Percentiles rank a stretch among this genome's conserved stretches.
phyloP scores from a whole-genome alignment of 1,140 invertebrate species.

The Bombus vancouverensis region DNA sequence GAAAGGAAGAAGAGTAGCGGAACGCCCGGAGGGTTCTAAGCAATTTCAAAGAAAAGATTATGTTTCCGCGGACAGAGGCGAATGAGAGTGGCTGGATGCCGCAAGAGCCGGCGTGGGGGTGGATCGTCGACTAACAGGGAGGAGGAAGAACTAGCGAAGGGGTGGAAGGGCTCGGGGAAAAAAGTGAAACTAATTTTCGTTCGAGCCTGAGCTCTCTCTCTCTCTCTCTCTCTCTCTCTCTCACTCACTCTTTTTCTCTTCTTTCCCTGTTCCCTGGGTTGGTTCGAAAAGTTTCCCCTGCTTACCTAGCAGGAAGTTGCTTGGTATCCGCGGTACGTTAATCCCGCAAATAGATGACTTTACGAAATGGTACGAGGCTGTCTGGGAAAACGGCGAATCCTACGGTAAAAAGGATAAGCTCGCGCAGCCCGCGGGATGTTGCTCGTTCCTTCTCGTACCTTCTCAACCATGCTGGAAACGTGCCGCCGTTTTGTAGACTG shows the following conservation, averaged over 20 bases:
- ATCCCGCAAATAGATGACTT: constrained; percentile 71
- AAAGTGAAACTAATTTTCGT: constrained; percentile 72
- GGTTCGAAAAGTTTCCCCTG: constrained; percentile 67
- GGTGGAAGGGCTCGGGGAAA: constrained; percentile 38
- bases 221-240: constrained; percentile 29
- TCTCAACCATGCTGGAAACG: neutral
- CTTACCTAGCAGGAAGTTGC: constrained; percentile 66
- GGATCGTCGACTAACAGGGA: neutral
- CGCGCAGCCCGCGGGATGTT: constrained; percentile 24
- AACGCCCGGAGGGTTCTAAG: constrained; percentile 55
- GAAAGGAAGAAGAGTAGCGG: neutral
- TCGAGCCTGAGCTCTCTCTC: constrained; percentile 54
- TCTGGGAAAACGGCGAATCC: constrained; percentile 56
- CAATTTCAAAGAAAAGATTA: constrained; percentile 69
- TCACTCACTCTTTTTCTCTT: neutral
- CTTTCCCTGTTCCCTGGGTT: neutral
- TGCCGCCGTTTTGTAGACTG: constrained; percentile 28
- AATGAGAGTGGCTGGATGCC: constrained; percentile 23
- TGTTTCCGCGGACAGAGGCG: constrained; percentile 61
- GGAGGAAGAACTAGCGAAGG: neutral
- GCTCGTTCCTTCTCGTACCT: constrained; percentile 11
- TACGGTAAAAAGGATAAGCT: constrained; percentile 68
- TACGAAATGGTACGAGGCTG: constrained; percentile 65
- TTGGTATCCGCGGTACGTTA: constrained; percentile 67
- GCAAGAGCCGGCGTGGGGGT: neutral